A percentile compares a stretch with the other conserved stretches of the same genome.
phyloP scores from a whole-genome alignment of 2,113 vertebrate genomes.

The Monarcha castaneiventris region DNA sequence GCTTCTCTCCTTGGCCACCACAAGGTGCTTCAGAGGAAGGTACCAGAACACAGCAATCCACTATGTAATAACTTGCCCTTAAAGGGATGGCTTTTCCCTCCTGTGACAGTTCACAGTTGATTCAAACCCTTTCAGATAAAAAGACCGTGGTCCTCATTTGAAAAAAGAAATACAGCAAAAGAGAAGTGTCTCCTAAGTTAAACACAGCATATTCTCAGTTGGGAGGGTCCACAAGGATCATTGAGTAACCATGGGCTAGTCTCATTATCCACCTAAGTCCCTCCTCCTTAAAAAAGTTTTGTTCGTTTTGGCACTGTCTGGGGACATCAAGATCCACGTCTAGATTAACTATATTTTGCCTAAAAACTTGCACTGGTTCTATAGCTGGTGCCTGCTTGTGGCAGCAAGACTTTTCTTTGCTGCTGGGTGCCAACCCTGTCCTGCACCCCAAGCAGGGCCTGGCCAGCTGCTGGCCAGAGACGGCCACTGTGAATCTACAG shows the following conservation, averaged over 20 bases:
- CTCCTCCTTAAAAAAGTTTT: background rate
- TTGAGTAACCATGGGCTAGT: background rate
- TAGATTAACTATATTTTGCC: background rate
- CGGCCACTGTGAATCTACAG: fast-evolving
- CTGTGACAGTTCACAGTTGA: background rate
- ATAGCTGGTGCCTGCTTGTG: background rate
- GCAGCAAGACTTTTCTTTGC: background rate
- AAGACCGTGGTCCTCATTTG: background rate
- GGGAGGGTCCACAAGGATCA: background rate
- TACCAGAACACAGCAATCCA: background rate
- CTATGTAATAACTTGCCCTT: background rate
- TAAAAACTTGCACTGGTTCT: background rate
- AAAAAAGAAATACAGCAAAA: background rate
- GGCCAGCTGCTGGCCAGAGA: background rate
- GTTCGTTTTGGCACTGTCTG: background rate
- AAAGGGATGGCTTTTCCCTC: background rate
- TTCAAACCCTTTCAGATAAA: background rate
- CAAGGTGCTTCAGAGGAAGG: background rate
- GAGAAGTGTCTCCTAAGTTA: background rate
- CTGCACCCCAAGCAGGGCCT: background rate
- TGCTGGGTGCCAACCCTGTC: background rate
- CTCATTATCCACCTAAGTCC: background rate
- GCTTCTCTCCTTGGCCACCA: background rate
- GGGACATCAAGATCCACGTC: background rate
- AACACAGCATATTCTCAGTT: background rate